These are phyloP conservation scores for Lophura nycthemera DNA, from an alignment of 2,113 vertebrate genomes.

Conservation along the genomic window DNA sequence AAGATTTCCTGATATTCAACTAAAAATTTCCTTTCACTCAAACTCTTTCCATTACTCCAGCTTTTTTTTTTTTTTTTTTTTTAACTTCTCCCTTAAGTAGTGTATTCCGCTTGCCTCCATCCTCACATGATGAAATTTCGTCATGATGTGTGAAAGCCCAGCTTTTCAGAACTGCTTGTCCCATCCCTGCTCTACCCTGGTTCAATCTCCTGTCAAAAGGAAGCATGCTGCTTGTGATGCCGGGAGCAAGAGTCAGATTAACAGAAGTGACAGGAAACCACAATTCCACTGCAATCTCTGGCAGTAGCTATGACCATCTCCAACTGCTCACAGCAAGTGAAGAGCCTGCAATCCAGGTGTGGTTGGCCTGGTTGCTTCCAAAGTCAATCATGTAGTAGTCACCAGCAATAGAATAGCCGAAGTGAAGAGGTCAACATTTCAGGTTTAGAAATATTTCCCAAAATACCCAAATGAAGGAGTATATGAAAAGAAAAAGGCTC, in stretches of 20 bases:
- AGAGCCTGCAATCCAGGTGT: accelerated
- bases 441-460: neutral
- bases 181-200: neutral
- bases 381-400: neutral
- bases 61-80: neutral
- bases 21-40: conserved; percentile 16
- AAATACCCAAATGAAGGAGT: neutral
- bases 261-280: neutral
- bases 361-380: neutral
- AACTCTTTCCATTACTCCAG: conserved; percentile 8
- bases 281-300: neutral
- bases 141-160: neutral
- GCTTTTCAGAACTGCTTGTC: neutral
- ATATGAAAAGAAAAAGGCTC: neutral
- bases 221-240: neutral
- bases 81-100: neutral
- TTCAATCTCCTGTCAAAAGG: neutral
- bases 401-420: neutral
- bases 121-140: neutral
- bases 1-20: conserved; percentile 3
- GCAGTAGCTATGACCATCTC: neutral
- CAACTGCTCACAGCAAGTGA: neutral
- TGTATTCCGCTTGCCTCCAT: neutral
- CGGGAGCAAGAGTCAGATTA: neutral
- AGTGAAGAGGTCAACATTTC: neutral